phyloP scores from a whole-genome alignment of 92 coral and sea anemone genomes.

The Isaurus tuberculatus region DNA sequence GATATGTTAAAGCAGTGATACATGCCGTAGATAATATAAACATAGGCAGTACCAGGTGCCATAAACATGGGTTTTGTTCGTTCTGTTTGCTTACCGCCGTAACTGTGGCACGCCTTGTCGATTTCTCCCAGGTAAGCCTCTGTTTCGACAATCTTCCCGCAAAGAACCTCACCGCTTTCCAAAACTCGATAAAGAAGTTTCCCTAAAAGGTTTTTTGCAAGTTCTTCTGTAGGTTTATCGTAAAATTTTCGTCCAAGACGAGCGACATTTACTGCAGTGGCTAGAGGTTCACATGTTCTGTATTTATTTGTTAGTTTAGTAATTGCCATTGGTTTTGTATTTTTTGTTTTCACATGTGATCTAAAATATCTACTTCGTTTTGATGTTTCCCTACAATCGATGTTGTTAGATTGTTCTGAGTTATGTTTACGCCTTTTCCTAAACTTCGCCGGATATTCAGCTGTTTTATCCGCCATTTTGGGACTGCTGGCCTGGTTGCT shows the following conservation, averaged over 20 bases:
- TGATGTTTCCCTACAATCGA: neutral
- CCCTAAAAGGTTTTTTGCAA: constrained; percentile 86
- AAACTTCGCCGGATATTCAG: neutral
- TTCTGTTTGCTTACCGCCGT: constrained; percentile 81
- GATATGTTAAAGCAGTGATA: constrained; percentile 93
- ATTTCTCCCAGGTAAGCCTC: constrained; percentile 91
- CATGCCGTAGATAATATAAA: constrained; percentile 96
- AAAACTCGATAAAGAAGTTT: constrained; percentile 78
- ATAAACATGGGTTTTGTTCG: constrained; percentile 85
- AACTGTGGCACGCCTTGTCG: constrained; percentile 93
- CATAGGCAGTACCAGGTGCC: constrained; percentile 93
- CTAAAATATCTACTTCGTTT: constrained; percentile 27
- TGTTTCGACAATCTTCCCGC: constrained; percentile 91
- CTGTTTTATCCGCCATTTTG: constrained; percentile 10
- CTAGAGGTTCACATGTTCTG: neutral
- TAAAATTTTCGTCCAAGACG: constrained; percentile 74
- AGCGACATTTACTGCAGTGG: neutral
- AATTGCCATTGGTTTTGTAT: neutral
- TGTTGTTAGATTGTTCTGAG: neutral
- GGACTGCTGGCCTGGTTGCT: constrained; percentile 14
- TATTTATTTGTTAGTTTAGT: neutral
- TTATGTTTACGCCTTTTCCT: constrained; percentile 11
- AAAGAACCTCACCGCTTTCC: constrained; percentile 75
- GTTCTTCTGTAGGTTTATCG: constrained; percentile 68
- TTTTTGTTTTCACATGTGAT: constrained; percentile 1